Evolutionary conservation across 1,140 invertebrate species (phyloP).

Genomic region (Oscheius sp.): DNA sequence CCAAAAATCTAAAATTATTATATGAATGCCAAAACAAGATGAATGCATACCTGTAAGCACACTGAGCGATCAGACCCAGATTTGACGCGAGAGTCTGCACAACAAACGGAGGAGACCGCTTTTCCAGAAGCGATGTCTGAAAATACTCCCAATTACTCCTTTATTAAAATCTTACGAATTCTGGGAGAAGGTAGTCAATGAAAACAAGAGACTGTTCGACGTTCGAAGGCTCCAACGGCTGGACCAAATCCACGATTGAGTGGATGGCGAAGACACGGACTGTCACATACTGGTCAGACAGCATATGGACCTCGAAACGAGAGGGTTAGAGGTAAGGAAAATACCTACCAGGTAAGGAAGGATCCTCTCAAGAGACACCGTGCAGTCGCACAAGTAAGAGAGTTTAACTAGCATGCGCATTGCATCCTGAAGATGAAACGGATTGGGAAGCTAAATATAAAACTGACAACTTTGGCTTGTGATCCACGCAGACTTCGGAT

Average conservation of each 20-base stretch:
- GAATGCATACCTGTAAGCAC: too few species aligned
- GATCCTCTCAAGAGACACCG: constrained; percentile 52
- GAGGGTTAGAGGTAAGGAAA: not conserved
- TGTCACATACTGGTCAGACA: constrained; percentile 45
- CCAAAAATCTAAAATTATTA: not conserved
- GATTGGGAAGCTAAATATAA: constrained; percentile 1
- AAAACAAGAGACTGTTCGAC: constrained; percentile 56
- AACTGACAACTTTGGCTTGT: constrained; percentile 51
- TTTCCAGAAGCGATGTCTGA: constrained; percentile 4
- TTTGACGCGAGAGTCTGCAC: constrained; percentile 14
- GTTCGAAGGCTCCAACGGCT: constrained; percentile 41
- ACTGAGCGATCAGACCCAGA: constrained; percentile 13
- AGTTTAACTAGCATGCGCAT: constrained; percentile 49
- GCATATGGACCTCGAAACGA: constrained; percentile 38
- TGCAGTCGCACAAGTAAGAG: constrained; percentile 35
- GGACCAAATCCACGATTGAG: constrained; percentile 47
- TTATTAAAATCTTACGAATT: constrained; percentile 38
- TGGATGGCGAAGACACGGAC: constrained; percentile 54
- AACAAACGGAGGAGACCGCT: not conserved
- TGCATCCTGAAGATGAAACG: constrained; percentile 47
- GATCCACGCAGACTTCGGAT: constrained; percentile 49
- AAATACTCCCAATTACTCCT: constrained; percentile 9
- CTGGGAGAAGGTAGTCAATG: constrained; percentile 56
- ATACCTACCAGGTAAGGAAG: constrained; percentile 51
- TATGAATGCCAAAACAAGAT: too few species aligned